These are phyloP conservation scores for Anthopleura sola DNA, from an alignment of 64 coral and sea anemone species.

Conservation along the genomic window DNA sequence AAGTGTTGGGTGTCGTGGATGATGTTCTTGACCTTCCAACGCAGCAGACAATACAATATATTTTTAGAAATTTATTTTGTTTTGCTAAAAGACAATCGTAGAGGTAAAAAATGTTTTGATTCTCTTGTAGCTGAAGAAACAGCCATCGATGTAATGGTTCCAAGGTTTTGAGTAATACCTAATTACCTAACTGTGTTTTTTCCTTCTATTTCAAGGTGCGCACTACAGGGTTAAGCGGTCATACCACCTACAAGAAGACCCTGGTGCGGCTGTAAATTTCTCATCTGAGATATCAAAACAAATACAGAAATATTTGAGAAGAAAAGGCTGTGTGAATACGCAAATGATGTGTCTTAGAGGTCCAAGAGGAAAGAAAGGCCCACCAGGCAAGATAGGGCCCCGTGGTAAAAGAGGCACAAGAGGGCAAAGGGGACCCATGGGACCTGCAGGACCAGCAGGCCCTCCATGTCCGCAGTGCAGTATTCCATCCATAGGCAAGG, in stretches of 20 bases:
- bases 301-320: conserved; percentile 20
- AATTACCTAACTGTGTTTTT: too few species aligned
- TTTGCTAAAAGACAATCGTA: too few species aligned
- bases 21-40: too few species aligned
- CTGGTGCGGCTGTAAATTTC: not conserved
- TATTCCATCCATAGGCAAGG: too few species aligned
- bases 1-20: too few species aligned
- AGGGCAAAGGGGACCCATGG: conserved; percentile 27
- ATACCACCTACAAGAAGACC: not conserved
- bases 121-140: too few species aligned
- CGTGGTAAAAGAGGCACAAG: conserved; percentile 21
- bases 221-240: not conserved
- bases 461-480: conserved; percentile 12
- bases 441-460: conserved; percentile 27
- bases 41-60: too few species aligned
- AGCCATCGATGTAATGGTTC: too few species aligned
- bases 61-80: too few species aligned
- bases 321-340: conserved; percentile 15
- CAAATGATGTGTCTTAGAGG: conserved; percentile 37
- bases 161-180: not conserved
- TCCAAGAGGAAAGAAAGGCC: conserved; percentile 29
- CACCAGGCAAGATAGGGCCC: conserved; percentile 8
- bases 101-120: too few species aligned
- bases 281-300: not conserved
- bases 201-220: not conserved